phyloP scores from a whole-genome alignment of 2,888 invertebrate species.

The Gisinianus flammeolus region DNA sequence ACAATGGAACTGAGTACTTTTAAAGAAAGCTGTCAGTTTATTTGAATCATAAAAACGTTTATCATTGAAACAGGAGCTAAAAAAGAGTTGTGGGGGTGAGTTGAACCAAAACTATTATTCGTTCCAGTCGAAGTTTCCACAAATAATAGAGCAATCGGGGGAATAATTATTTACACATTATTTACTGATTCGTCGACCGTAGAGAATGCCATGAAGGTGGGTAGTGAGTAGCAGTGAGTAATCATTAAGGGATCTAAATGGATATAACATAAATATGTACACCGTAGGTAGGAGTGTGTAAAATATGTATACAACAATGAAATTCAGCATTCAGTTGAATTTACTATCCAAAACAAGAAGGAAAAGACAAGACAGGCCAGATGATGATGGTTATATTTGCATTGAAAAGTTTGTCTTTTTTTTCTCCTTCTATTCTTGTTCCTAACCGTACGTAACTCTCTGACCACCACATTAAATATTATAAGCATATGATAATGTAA shows the following conservation, averaged over 20 bases:
- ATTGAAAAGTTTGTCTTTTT: slow-evolving; percentile 8
- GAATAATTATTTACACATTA: slow-evolving; percentile 47
- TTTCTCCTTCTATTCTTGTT: not conserved
- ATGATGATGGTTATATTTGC: not conserved
- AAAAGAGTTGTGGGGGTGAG: slow-evolving; percentile 1
- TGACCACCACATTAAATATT: too few species aligned
- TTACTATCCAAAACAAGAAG: not conserved
- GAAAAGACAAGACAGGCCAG: not conserved
- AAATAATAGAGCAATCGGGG: slow-evolving; percentile 39
- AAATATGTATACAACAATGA: too few species aligned
- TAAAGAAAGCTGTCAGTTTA: not conserved
- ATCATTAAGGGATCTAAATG: slow-evolving; percentile 15
- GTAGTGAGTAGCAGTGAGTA: not conserved
- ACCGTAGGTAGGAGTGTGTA: not conserved
- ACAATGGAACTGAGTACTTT: not conserved
- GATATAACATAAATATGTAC: not conserved
- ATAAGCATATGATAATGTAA: not conserved
- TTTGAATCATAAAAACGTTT: not conserved
- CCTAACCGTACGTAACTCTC: too few species aligned
- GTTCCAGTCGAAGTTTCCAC: slow-evolving; percentile 25
- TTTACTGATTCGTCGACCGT: slow-evolving; percentile 44
- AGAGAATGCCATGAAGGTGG: slow-evolving; percentile 21
- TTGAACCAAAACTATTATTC: slow-evolving; percentile 32
- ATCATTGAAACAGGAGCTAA: not conserved
- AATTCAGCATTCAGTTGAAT: too few species aligned